Evolutionary conservation across 1,140 invertebrate genomes (phyloP).

Genomic region (Megalopta genalis): DNA sequence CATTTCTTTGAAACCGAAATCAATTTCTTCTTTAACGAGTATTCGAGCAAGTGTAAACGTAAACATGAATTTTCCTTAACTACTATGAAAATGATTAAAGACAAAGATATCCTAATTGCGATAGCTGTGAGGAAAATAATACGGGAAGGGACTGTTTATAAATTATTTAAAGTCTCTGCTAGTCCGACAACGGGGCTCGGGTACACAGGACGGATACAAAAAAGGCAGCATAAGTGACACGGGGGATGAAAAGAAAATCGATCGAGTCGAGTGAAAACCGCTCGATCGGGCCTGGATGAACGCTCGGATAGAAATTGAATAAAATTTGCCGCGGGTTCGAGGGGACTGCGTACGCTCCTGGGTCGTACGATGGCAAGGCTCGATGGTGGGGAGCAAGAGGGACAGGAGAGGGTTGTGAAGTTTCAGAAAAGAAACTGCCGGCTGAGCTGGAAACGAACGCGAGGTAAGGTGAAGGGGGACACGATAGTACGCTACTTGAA

Average conservation of each 20-base stretch:
- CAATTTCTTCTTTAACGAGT: too few relatives aligned
- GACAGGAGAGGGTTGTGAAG: conserved; percentile 54
- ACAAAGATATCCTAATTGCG: too few relatives aligned
- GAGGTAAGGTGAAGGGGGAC: conserved; percentile 63
- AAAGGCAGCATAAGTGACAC: too few relatives aligned
- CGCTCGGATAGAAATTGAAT: conserved; percentile 6
- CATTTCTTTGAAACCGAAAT: too few relatives aligned
- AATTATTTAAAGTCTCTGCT: too few relatives aligned
- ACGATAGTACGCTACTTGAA: conserved; percentile 67
- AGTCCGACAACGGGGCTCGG: too few relatives aligned
- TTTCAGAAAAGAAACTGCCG: conserved; percentile 68
- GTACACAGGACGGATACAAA: too few relatives aligned
- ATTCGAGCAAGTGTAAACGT: too few relatives aligned
- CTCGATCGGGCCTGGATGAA: neutral
- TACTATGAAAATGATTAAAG: too few relatives aligned
- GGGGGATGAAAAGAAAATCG: neutral
- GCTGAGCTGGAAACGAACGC: conserved; percentile 60
- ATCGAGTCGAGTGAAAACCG: neutral
- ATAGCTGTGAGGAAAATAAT: too few relatives aligned
- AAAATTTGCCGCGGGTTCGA: neutral
- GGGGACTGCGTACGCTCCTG: conserved; percentile 69
- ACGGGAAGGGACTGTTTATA: too few relatives aligned
- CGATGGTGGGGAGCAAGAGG: conserved; percentile 55
- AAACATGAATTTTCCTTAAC: too few relatives aligned
- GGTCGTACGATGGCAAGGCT: conserved; percentile 73